phyloP scores from a whole-genome alignment of 1,140 invertebrate genomes.

The Polyergus mexicanus region DNA sequence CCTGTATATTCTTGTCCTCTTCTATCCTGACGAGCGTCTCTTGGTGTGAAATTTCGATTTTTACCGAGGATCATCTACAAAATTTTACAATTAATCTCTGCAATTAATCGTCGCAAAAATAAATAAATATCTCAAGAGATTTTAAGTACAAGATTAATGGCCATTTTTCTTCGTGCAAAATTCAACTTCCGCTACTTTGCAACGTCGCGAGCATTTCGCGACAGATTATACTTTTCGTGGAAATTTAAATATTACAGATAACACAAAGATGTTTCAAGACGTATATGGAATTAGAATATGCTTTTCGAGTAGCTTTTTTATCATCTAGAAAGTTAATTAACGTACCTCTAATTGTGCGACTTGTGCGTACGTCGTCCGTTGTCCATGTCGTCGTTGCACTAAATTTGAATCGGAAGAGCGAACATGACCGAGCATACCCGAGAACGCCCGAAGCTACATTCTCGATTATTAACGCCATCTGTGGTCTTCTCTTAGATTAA shows the following conservation, averaged over 20 bases:
- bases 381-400: neutral
- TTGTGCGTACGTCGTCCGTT: neutral
- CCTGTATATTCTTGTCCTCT: neutral
- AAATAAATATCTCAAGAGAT: neutral
- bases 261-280: neutral
- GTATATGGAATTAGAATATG: neutral
- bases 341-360: neutral
- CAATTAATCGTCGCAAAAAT: neutral
- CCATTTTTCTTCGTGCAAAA: neutral
- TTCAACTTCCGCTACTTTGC: neutral
- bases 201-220: neutral
- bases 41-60: too few relatives aligned
- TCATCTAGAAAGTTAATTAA: neutral
- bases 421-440: neutral
- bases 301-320: neutral
- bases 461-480: constrained; percentile 8
- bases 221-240: neutral
- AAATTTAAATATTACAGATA: neutral
- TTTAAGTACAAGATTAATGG: neutral
- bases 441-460: neutral
- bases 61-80: too few relatives aligned
- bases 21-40: too few relatives aligned
- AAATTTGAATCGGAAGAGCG: neutral
- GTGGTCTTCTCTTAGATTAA: neutral
- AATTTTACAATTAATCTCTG: neutral